These are phyloP conservation scores for Sciurus vulgaris DNA, from an alignment of 2,797 vertebrate species.

Conservation along the genomic window DNA sequence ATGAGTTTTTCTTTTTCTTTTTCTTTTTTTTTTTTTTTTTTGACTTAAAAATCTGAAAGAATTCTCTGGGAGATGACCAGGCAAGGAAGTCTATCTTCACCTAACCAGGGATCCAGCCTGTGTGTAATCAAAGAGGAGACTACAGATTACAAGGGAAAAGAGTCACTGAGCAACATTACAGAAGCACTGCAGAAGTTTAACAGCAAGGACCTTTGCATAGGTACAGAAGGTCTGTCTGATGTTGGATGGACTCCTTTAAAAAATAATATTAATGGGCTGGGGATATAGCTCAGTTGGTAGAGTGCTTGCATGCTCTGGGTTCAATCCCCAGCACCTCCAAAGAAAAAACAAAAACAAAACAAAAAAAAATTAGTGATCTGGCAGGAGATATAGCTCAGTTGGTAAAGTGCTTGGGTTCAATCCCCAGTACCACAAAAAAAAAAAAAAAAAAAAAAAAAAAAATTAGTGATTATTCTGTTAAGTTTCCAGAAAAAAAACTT, in stretches of 20 bases:
- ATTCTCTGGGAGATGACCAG: not conserved
- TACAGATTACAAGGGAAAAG: not conserved
- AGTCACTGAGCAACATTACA: accelerated
- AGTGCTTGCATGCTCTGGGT: too few species aligned
- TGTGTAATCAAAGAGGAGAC: not conserved
- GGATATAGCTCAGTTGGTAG: too few species aligned
- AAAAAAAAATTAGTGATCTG: not conserved
- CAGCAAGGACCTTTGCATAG: not conserved
- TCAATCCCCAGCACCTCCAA: too few species aligned
- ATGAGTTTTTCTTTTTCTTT: not conserved
- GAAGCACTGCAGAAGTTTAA: not conserved
- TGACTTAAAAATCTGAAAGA: constrained; percentile 47
- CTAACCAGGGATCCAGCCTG: not conserved
- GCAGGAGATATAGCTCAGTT: too few species aligned
- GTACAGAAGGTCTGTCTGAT: not conserved
- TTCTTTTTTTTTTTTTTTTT: not conserved
- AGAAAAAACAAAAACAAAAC: too few species aligned
- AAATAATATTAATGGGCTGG: too few species aligned
- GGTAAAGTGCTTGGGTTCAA: too few species aligned
- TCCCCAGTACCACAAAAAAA: too few species aligned
- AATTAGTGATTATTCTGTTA: not conserved
- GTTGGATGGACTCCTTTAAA: too few species aligned
- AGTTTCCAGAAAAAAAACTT: not conserved
- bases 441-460: too few species aligned
- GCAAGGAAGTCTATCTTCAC: not conserved